Evolutionary conservation across 2,888 invertebrate genomes (phyloP).

Genomic region (Cryptosula pallasiana): DNA sequence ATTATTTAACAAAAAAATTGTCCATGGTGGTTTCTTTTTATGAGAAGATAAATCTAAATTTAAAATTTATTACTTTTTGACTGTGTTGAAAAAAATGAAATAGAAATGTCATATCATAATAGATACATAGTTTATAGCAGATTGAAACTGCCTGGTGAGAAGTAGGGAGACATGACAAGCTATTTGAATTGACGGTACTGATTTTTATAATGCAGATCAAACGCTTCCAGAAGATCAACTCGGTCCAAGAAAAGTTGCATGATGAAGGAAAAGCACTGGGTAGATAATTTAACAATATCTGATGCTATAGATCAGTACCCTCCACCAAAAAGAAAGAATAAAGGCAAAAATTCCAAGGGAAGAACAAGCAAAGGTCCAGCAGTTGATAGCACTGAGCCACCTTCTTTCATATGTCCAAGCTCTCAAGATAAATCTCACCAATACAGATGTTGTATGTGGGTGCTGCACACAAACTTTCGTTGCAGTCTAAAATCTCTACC

Average conservation of each 20-base stretch:
- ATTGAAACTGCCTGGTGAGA: too few species aligned
- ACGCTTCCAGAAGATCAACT: slow-evolving; percentile 13
- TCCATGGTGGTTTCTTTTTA: background rate
- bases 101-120: too few species aligned
- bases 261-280: slow-evolving; percentile 7
- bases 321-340: background rate
- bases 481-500: background rate
- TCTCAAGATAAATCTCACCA: background rate
- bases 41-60: background rate
- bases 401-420: background rate
- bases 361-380: background rate
- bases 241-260: too few species aligned
- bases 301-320: background rate
- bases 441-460: background rate
- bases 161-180: too few species aligned
- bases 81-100: too few species aligned
- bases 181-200: background rate
- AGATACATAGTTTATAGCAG: too few species aligned
- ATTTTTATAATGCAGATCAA: background rate
- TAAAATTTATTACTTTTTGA: background rate
- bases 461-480: background rate
- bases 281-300: slow-evolving; percentile 5
- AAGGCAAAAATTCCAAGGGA: background rate
- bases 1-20: too few species aligned
- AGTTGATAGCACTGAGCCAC: background rate